A percentile compares a stretch with the other conserved stretches of the same genome.
These are phyloP conservation scores for Formicarius rufipectus DNA, from an alignment of 2,113 vertebrate species.

Conservation along the genomic window DNA sequence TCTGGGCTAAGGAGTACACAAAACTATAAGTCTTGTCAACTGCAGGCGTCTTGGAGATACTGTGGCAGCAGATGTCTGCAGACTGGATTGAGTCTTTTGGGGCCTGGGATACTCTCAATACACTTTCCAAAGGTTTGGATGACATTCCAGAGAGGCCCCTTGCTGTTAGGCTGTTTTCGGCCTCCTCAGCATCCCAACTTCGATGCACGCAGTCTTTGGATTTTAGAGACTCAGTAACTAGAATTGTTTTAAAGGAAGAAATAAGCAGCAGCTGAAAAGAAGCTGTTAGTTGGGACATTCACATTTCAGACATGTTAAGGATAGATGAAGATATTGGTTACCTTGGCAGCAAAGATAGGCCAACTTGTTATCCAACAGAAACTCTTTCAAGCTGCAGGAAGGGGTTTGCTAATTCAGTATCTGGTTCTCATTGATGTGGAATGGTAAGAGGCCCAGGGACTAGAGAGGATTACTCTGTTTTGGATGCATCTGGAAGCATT, in stretches of 20 bases:
- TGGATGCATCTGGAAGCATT: not conserved
- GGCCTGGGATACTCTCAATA: too few relatives aligned
- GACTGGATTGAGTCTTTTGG: too few relatives aligned
- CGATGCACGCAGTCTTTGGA: not conserved
- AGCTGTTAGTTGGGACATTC: not conserved
- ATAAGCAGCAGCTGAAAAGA: not conserved
- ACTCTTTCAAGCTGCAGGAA: not conserved
- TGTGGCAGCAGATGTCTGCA: too few relatives aligned
- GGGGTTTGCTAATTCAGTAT: not conserved
- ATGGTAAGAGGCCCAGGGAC: not conserved
- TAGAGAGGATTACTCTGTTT: not conserved
- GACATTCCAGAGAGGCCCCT: too few relatives aligned
- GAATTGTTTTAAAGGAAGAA: not conserved
- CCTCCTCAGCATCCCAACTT: too few relatives aligned
- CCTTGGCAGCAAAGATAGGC: not conserved
- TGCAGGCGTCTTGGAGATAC: too few relatives aligned
- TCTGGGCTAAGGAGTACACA: too few relatives aligned
- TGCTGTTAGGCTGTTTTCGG: too few relatives aligned
- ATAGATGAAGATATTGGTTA: not conserved
- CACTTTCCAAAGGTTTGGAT: too few relatives aligned
- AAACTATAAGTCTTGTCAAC: too few relatives aligned
- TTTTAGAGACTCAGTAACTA: not conserved
- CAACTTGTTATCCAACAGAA: not conserved
- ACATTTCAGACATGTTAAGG: not conserved
- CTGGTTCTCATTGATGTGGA: not conserved